Conservation (phyloP, 2,797 vertebrate species). For the Argya squamiceps region DNA sequence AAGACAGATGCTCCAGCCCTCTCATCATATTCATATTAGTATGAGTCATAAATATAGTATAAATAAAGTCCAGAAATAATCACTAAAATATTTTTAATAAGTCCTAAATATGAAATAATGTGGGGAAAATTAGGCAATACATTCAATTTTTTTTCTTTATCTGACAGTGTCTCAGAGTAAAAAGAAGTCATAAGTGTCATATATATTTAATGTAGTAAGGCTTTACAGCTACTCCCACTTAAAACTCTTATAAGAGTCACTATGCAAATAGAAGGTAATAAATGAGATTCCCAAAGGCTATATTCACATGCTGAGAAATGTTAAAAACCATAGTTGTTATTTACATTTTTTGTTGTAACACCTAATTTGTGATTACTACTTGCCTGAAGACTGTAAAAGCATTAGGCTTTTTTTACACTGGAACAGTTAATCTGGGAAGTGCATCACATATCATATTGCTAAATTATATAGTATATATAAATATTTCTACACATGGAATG, state of each 20-base stretch:
- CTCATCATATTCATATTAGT: neutral
- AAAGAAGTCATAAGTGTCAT: neutral
- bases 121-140: neutral
- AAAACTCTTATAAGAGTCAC: neutral
- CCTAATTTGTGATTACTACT: neutral
- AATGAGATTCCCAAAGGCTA: neutral
- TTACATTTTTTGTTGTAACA: neutral
- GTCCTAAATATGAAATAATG: neutral
- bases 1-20: neutral
- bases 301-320: neutral
- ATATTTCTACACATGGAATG: neutral
- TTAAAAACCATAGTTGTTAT: neutral
- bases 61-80: neutral
- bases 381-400: neutral
- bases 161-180: neutral
- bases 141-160: neutral
- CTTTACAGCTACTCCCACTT: neutral
- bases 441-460: neutral
- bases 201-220: neutral
- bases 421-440: neutral
- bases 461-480: neutral
- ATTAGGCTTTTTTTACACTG: neutral
- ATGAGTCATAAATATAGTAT: neutral
- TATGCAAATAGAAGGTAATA: neutral
- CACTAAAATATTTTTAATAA: neutral